Evolutionary conservation across 2,797 vertebrate species (phyloP), one percentile per base, ranked within the genome.

Genomic region (Danio choprae): DNA sequence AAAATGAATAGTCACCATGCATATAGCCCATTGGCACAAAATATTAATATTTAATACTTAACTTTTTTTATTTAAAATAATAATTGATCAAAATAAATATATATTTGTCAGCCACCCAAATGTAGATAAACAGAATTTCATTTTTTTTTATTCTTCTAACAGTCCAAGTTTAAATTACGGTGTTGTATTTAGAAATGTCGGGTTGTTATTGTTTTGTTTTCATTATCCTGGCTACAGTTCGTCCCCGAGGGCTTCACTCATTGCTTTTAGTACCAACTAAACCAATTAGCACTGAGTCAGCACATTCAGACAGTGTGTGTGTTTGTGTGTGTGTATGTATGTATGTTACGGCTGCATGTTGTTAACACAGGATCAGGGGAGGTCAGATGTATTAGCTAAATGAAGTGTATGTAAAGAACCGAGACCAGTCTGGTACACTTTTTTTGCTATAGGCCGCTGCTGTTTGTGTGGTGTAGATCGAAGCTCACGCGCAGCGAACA

Each of bases 231-330:
- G 77, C 70, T 74, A 84, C 86, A 60, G 9, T 58, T 67, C 46
- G 58, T 86, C 82, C 87, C 87, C 79, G 68, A 84, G 84, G 88
- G 86, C 80, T 60, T 79, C 22, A 74, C 63, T 74, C 85, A 71
- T 77, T 87, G 80, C 65, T 74, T 79, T 82, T 65, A 79, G 72
- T 64, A 62, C 60, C 59, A 86, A 40, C 67, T 63, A 62, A 74
- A 75, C 67, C 87, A 89, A 88, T 90, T 86, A 87, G 73, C 74
- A 77, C 38, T 64, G 18, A 79, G 53, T 68, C n/a, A 59, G 60
- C 50, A 67, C 75, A 74, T 71, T 84, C 41, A 56, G 55, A 22
- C 4, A 36, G 22, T 68, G 10, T n/a, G 44, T 73, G 43, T 53
- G 36, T 53, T 6, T 40, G 16, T 75, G 12, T 82, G 29, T 84